Evolutionary conservation across 2,888 invertebrate species (phyloP), one percentile per base, ranked within the genome.

Genomic region (Apamea sordens): DNA sequence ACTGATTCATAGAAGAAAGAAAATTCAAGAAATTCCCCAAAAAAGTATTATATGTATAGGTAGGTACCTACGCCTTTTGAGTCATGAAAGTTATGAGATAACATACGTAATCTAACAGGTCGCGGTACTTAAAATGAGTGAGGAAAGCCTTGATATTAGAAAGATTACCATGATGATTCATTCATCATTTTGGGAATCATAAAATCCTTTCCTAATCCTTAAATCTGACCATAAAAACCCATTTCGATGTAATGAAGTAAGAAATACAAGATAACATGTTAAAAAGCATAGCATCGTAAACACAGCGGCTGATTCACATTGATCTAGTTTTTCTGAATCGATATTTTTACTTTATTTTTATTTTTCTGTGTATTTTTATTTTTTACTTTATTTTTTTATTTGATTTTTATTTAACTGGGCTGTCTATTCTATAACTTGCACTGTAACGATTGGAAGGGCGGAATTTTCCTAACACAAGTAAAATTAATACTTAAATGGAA

Each of bases 1-100:
- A 63, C 56, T 76, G 74, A 75, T 59, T 79, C 56, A 83, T 70
- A 28, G 3, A 56, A n/a, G 10, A 1, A 18, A 64, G 44, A 11
- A 24, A 47, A 3, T 50, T 18, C 1, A 13, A 44, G 41, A 69
- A 53, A 73, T 32, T 0, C 18, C 32, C 8, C 15, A 44, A 64
- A 61, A 53, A 24, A 13, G 21, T 32, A n/a, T n/a, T 59, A n/a
- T 59, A n/a, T 56, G n/a, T 3, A 10, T 11, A 59, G 56, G 2
- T 56, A 24, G 11, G 7, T n/a, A 59, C 59, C 4, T 59, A n/a
- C n/a, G 32, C 0, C 0, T 21, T 13, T 71, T 41, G 65, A 53
- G 21, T 69, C 68, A 50, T 59, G 10, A 32, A 32, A 32, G 44
- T 36, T 50, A 44, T 21, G 6, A 15, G 69, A 76, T 63, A 69